Conservation (phyloP, 2,113 vertebrate species). For the Emydocephalus ijimae region DNA sequence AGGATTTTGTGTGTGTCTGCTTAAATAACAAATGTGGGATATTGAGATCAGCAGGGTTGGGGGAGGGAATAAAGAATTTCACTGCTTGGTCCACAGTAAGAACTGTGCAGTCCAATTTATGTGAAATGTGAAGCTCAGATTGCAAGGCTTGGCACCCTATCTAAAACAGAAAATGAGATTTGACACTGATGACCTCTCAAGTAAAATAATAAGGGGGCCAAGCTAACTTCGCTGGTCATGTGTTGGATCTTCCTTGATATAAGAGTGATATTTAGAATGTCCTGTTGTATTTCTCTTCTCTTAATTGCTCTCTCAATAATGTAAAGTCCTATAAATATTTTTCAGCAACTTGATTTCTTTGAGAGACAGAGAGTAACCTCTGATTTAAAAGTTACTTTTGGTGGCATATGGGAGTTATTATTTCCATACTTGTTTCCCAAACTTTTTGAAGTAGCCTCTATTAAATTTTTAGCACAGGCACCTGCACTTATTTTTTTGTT, state of each 20-base stretch:
- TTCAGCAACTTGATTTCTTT: neutral
- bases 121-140: neutral
- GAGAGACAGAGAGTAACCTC: neutral
- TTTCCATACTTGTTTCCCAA: neutral
- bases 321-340: neutral
- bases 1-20: neutral
- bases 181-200: neutral
- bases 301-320: neutral
- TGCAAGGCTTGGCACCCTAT: neutral
- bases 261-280: neutral
- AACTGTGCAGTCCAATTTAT: neutral
- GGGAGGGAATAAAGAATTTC: too few relatives aligned
- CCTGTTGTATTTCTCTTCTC: neutral
- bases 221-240: neutral
- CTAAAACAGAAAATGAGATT: neutral
- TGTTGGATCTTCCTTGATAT: neutral
- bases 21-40: neutral
- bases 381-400: neutral
- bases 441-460: neutral
- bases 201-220: neutral
- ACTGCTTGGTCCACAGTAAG: neutral
- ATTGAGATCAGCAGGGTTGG: neutral
- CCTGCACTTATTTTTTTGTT: neutral
- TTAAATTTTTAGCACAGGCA: neutral
- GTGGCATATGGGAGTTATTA: too few relatives aligned